phyloP scores from a whole-genome alignment of 2,888 invertebrate species.

The Parnassius smintheus region DNA sequence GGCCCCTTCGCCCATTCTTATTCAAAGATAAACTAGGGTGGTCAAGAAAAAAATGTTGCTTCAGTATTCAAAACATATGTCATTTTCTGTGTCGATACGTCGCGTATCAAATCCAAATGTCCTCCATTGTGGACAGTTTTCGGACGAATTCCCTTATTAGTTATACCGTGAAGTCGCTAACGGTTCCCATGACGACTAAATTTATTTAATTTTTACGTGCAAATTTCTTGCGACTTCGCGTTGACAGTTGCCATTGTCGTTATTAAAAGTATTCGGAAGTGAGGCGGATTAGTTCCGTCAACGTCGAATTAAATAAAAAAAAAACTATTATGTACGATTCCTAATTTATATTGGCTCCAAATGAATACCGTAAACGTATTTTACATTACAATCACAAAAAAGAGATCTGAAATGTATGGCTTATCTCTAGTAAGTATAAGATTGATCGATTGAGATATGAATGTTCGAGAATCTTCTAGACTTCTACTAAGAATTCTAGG shows the following conservation, averaged over 20 bases:
- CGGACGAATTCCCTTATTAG: slow-evolving; percentile 65
- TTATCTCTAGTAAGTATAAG: too few species aligned
- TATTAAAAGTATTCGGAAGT: slow-evolving; percentile 57
- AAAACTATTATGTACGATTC: not conserved
- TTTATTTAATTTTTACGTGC: slow-evolving; percentile 47
- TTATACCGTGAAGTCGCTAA: slow-evolving; percentile 65
- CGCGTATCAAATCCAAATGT: slow-evolving; percentile 61
- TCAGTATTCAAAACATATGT: slow-evolving; percentile 78
- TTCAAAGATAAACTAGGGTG: slow-evolving; percentile 44
- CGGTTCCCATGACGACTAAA: slow-evolving; percentile 77
- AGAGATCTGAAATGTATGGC: too few species aligned
- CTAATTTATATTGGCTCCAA: slow-evolving; percentile 4
- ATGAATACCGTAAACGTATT: not conserved
- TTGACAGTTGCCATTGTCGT: slow-evolving; percentile 55
- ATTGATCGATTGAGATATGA: too few species aligned
- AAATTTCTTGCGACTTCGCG: slow-evolving; percentile 62
- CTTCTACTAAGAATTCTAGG: too few species aligned
- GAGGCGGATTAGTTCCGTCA: slow-evolving; percentile 66
- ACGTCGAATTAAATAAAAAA: slow-evolving; percentile 37
- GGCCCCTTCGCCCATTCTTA: slow-evolving; percentile 58
- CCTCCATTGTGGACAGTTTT: slow-evolving; percentile 44
- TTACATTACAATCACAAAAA: too few species aligned
- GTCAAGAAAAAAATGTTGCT: slow-evolving; percentile 54
- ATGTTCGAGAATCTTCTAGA: too few species aligned
- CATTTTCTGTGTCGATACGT: slow-evolving; percentile 73